Evolutionary conservation across 2,888 invertebrate genomes (phyloP), one percentile per base, ranked within the genome.

Genomic region (Anarsia innoxiella): DNA sequence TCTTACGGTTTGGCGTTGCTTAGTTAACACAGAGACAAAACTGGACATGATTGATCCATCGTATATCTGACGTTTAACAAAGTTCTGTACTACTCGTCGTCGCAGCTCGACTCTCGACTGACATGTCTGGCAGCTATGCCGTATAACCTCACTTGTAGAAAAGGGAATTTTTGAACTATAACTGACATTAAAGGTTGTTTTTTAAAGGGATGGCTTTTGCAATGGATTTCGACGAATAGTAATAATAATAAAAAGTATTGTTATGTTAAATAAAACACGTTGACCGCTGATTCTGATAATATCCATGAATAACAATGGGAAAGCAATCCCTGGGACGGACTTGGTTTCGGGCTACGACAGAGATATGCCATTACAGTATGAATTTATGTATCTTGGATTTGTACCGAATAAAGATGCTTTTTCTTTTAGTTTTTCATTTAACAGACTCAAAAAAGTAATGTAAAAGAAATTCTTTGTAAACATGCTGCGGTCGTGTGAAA

Each of bases 361-460:
- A 69, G 49, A 48, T 60, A 54, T 34, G 44, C 78, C 78, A 83
- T 82, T 78, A 79, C 66, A 43, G 52, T 68, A 78, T 82, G 83
- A 80, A 83, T 83, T 65, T 75, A 82, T 83, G 79, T 71, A 80
- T 74, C 58, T 46, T 40, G 26, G 30, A 39, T 25, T 12, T n/a
- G 12, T 28, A 28, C n/a, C 2, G 4, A 12, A 26, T 28, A 12
- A 12, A 28, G 11, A 2, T 32, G n/a, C 25, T 25, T 25, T 5
- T 6, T 19, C 6, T 19, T 3, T 19, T 19, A 19, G 3, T 19
- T 19, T n/a, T n/a, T n/a, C n/a, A n/a, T n/a, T n/a, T n/a, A n/a
- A n/a, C n/a, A n/a, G n/a, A n/a, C n/a, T n/a, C n/a, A n/a, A n/a
- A n/a, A n/a, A n/a, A n/a, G n/a, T n/a, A n/a, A n/a, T n/a, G n/a